A percentile compares a stretch with the other conserved stretches of the same genome.
Conservation (phyloP, 1,140 invertebrate species). For the Acyrthosiphon pisum region DNA sequence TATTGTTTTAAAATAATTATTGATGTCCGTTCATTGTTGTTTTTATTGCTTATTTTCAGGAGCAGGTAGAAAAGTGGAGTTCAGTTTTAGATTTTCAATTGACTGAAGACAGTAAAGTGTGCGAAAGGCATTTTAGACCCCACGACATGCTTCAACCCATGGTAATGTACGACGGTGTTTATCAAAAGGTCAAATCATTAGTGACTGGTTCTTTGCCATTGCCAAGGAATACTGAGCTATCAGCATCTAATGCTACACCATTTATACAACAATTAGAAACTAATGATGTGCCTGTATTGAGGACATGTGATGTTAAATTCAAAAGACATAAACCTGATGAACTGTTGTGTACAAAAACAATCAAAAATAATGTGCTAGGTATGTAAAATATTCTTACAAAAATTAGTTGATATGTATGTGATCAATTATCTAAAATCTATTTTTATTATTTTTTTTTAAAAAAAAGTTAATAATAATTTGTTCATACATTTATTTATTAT, state of each 20-base stretch:
- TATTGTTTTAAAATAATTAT: not conserved
- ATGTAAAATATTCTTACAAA: not conserved
- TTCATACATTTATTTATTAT: not conserved
- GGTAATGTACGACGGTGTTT: fast-evolving
- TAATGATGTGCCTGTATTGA: not conserved
- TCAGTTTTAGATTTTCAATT: not conserved
- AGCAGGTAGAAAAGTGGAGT: not conserved
- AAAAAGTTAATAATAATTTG: not conserved
- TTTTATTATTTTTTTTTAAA: too few relatives aligned
- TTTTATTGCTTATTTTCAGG: not conserved
- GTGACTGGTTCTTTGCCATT: not conserved
- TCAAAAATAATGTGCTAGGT: not conserved
- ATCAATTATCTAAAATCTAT: not conserved
- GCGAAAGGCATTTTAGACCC: not conserved
- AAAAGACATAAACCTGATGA: not conserved
- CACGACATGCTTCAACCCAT: not conserved
- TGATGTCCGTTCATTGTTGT: not conserved
- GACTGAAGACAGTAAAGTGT: not conserved
- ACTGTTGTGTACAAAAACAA: not conserved
- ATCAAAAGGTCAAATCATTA: not conserved
- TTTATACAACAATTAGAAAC: not conserved
- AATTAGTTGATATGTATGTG: not conserved
- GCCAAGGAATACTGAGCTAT: not conserved
- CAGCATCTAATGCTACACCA: not conserved
- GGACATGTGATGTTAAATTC: not conserved